phyloP scores from a whole-genome alignment of 2,888 invertebrate species.

The Lumbricus terrestris region DNA sequence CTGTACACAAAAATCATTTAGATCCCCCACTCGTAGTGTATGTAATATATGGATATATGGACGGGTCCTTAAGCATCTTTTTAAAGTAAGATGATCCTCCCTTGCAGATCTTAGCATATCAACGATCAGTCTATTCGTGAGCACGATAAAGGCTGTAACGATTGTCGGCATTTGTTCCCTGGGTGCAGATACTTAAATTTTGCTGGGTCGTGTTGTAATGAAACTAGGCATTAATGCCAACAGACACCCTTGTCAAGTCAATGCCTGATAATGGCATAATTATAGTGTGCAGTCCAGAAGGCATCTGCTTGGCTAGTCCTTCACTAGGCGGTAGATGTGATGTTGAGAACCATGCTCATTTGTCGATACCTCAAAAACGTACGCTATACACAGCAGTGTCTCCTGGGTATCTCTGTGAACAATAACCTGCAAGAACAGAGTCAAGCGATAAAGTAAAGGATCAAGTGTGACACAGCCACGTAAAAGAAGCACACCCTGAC shows the following conservation, averaged over 20 bases:
- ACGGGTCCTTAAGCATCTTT: too few species aligned
- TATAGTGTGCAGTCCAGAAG: not conserved
- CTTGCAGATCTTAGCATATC: too few species aligned
- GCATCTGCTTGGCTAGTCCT: constrained; percentile 45
- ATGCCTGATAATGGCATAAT: not conserved
- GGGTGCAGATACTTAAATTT: not conserved
- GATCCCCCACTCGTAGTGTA: too few species aligned
- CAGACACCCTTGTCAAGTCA: not conserved
- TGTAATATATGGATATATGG: too few species aligned
- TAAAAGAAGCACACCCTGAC: not conserved
- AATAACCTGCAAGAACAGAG: constrained; percentile 79
- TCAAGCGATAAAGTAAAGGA: not conserved
- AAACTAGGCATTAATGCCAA: constrained; percentile 3
- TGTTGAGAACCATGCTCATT: constrained; percentile 97
- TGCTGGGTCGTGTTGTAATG: not conserved
- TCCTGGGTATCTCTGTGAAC: constrained; percentile 97
- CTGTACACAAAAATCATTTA: too few species aligned
- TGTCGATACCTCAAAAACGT: constrained; percentile 98
- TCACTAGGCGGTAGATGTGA: constrained; percentile 90
- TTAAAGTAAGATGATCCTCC: not conserved
- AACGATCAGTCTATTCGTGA: not conserved
- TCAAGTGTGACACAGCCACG: not conserved
- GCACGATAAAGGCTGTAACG: not conserved
- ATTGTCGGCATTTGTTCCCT: constrained; percentile 3
- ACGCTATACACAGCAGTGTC: constrained; percentile 94